Base-by-base conservation (phyloP, 2,888 invertebrate genomes). In the Cataglyphis cursor region DNA sequence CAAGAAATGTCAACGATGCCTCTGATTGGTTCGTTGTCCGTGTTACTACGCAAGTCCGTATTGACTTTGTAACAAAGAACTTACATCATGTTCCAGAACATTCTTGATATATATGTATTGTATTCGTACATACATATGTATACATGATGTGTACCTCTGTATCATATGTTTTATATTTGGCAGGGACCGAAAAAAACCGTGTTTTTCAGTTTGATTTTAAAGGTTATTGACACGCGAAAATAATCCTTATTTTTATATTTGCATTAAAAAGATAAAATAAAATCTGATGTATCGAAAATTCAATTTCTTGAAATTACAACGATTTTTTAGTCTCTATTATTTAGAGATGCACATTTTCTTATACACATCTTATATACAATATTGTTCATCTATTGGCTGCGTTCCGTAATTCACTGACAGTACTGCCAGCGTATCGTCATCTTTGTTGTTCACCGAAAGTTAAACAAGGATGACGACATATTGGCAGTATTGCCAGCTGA, bases 31-130 rank as follows among this genome's bases (percentile, higher is more conserved):
- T n/a, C 54, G 38, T 24, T 5, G 12, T 5, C 10, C 1, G 21
- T 15, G 0, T 21, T 2, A 62, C n/a, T 15, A 21, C 0, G 12
- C 31, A 28, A 12, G 9, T 12, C 15, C 48, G 38, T 72, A 72
- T 57, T 1, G 72, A 72, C 24, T 35, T 54, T 51, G 5, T 5
- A 31, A 72, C 24, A 72, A 72, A 72, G 72, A 72, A 57, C 18
- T 3, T 24, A 51, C 48, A 8, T 51, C 51, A 51, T 51, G 4
- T n/a, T 72, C 57, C 3, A 38, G 72, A 72, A 10, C 10, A 5
- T 72, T 38, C 72, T 57, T n/a, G 12, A 72, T 12, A 1, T 15
- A 21, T 57, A 9, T 35, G 35, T 35, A 35, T 35, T 35, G 35
- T 35, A 35, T 35, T 35, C 35, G 35, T 35, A 35, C 0, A 57